Evolutionary conservation across 2,888 invertebrate genomes (phyloP).

Genomic region (Xestia rhomboidea): DNA sequence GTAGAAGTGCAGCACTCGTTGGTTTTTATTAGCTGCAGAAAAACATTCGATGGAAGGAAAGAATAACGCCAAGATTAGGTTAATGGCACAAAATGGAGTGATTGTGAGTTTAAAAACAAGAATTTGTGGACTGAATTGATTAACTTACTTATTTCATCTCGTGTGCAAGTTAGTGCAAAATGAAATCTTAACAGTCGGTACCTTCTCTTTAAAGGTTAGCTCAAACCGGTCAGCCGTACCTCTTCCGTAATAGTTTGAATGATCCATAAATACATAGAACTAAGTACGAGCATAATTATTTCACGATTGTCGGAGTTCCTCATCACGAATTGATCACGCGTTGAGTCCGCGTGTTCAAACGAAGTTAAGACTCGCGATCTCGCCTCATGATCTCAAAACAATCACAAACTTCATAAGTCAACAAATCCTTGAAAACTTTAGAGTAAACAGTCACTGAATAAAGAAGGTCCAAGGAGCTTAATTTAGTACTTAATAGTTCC

Average conservation of each 20-base stretch:
- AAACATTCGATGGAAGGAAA: not conserved
- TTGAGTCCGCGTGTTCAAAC: not conserved
- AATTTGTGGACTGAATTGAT: not conserved
- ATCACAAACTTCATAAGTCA: constrained; percentile 17
- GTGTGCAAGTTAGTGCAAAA: not conserved
- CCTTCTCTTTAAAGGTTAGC: not conserved
- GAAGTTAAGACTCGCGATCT: not conserved
- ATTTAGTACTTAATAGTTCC: constrained; percentile 8
- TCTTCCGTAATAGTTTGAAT: not conserved
- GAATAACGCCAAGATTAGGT: not conserved
- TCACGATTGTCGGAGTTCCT: not conserved
- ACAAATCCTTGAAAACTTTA: constrained; percentile 29
- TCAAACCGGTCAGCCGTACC: not conserved
- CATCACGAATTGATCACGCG: constrained; percentile 13
- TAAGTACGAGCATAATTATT: not conserved
- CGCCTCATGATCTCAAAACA: constrained; percentile 35
- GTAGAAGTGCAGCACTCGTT: constrained; percentile 4
- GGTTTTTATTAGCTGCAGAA: not conserved
- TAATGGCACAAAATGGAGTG: constrained; percentile 7
- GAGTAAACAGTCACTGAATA: not conserved
- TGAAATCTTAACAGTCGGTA: not conserved
- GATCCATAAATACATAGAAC: not conserved
- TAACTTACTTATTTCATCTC: not conserved
- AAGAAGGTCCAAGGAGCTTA: not conserved
- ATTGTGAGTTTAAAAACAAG: too few species aligned